Evolutionary conservation across 2,888 invertebrate genomes (phyloP), one percentile per base, ranked within the genome.

Genomic region (Caenorhabditis uteleia): DNA sequence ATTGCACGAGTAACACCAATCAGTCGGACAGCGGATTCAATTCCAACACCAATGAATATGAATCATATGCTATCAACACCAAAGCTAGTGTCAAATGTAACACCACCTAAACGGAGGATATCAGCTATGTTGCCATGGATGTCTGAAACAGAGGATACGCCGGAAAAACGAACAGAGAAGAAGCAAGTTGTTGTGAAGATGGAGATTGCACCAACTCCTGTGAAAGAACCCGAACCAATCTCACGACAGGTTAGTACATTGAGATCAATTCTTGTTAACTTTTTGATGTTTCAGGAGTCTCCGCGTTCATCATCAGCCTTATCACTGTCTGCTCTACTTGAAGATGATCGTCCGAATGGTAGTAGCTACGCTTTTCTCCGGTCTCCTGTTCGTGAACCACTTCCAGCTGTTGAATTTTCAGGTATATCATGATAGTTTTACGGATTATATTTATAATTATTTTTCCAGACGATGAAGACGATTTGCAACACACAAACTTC

Each of bases 401-500:
- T 70, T 2, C 70, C 70, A 33, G 42, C 38, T 53, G 60, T 70
- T 23, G 58, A 56, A 26, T 70, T 66, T 59, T 70, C 70, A 8
- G 70, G 70, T 66, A 20, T 47, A 47, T 34, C 5, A 12, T 34
- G 34, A 34, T 12, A 34, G 34, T 34, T 34, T 40, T 6, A 23
- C 23, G 20, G n/a, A 40, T 23, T 23, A 23, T 4, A 23, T 40
- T 40, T 23, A n/a, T 23, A 8, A 40, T 58, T 14, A 1, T n/a
- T 20, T 18, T 64, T 64, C 14, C 54, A 64, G 64, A 47, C 18
- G 57, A 57, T 36, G 64, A 64, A 14, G 45, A 45, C 21, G 64
- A 64, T 25, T 31, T 53, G 18, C 55, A 36, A 18, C 60, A 64
- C 38, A 38, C 54, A 3, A 39, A 50, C 14, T 50, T 64, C 49